Percentiles rank a stretch among this genome's conserved stretches.
Evolutionary conservation across 2,888 invertebrate species (phyloP).

Genomic region (Ferrisia virgata): DNA sequence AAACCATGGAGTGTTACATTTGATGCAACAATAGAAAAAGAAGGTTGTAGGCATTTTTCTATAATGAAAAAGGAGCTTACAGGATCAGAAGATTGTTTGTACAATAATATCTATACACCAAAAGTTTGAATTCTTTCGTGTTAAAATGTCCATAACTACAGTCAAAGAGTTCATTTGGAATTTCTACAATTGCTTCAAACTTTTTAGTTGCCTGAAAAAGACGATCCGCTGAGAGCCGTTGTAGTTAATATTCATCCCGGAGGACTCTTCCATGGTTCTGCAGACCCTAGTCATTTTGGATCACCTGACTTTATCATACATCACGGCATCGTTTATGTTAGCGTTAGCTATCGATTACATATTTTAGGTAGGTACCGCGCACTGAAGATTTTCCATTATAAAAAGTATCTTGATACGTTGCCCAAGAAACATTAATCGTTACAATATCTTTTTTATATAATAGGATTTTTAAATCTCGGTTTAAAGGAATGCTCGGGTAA

Average conservation of each 20-base stretch:
- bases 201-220: neutral
- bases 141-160: neutral
- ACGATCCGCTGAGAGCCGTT: neutral
- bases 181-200: neutral
- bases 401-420: no score
- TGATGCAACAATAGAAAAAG: neutral
- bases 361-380: no score
- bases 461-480: neutral
- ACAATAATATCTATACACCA: conserved; percentile 87
- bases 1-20: neutral
- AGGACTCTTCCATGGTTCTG: neutral
- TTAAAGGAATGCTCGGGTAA: neutral
- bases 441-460: neutral
- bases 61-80: neutral
- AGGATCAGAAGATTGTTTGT: conserved; percentile 85
- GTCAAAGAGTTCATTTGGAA: no score
- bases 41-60: neutral
- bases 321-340: neutral
- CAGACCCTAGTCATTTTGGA: neutral
- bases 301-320: neutral
- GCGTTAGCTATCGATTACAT: neutral
- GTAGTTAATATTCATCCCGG: neutral
- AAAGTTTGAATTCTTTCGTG: conserved; percentile 52
- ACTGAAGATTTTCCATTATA: no score
- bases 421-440: neutral